These are phyloP conservation scores for Zaprionus obscuricornis DNA, from an alignment of 2,888 invertebrate species.

Conservation along the genomic window DNA sequence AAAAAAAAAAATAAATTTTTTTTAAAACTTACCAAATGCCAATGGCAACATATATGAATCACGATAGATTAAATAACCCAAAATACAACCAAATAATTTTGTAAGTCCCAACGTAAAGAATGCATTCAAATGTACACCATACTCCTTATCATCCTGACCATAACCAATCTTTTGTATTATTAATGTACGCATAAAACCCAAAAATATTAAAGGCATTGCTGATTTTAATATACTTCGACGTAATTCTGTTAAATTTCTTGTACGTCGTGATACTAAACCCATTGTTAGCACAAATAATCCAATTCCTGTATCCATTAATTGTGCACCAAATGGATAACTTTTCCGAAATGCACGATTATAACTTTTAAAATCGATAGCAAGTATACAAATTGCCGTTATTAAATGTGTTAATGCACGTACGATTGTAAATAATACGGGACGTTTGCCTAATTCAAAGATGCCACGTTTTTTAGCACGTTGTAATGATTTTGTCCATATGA, in stretches of 20 bases:
- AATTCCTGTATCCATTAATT: constrained; percentile 98
- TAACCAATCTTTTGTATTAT: constrained; percentile 88
- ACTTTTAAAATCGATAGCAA: constrained; percentile 96
- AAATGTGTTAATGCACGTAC: constrained; percentile 89
- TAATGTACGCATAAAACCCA: constrained; percentile 87
- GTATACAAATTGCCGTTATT: constrained; percentile 91
- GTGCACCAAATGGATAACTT: constrained; percentile 92
- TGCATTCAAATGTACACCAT: constrained; percentile 99
- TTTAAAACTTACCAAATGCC: constrained; percentile 62
- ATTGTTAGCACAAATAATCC: constrained; percentile 94
- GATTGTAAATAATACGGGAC: constrained; percentile 86
- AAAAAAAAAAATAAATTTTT: background rate
- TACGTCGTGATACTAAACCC: constrained; percentile 88
- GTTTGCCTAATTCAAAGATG: constrained; percentile 58
- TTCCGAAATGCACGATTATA: constrained; percentile 95
- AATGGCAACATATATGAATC: constrained; percentile 83
- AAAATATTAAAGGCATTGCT: constrained; percentile 84
- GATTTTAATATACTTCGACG: constrained; percentile 68
- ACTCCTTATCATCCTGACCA: constrained; percentile 95
- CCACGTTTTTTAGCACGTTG: constrained; percentile 41
- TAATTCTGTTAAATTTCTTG: constrained; percentile 55
- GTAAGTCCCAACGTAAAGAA: constrained; percentile 96
- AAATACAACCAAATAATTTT: constrained; percentile 88
- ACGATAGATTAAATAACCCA: constrained; percentile 48
- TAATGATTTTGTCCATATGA: constrained; percentile 29